phyloP scores from a whole-genome alignment of 2,797 vertebrate species.

The Pseudochirops cupreus region DNA sequence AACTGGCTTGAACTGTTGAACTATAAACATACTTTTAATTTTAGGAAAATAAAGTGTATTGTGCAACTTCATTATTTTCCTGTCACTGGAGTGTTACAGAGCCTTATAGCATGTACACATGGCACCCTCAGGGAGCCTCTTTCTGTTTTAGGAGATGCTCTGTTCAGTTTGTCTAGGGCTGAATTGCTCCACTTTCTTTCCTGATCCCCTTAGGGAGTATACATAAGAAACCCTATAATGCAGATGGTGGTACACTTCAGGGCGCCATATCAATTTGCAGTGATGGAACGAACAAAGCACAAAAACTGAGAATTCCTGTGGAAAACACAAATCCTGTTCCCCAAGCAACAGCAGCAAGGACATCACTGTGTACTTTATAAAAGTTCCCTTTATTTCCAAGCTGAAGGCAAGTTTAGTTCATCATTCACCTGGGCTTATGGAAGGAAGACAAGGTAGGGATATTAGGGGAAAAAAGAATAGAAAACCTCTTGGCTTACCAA shows the following conservation, averaged over 20 bases:
- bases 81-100: conserved; percentile 56
- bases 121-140: conserved; percentile 59
- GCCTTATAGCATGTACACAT: conserved; percentile 47
- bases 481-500: conserved; percentile 88
- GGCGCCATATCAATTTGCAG: conserved; percentile 35
- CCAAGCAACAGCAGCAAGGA: conserved; percentile 43
- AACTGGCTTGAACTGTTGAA: conserved; percentile 66
- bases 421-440: neutral
- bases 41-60: conserved; percentile 67
- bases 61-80: conserved; percentile 65
- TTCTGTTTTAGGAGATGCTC: conserved; percentile 63
- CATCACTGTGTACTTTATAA: neutral
- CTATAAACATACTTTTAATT: conserved; percentile 61
- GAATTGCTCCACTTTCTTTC: conserved; percentile 62
- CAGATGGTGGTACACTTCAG: conserved; percentile 11
- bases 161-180: conserved; percentile 54
- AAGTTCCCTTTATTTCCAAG: neutral
- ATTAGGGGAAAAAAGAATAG: rapidly evolving
- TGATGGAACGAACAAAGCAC: conserved; percentile 44
- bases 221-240: conserved; percentile 55
- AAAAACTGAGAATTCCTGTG: conserved; percentile 4
- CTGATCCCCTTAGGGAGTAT: conserved; percentile 64
- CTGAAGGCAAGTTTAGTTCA: conserved; percentile 1
- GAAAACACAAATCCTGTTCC: conserved; percentile 12
- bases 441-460: neutral